phyloP scores from a whole-genome alignment of 2,888 invertebrate genomes.

The Drosophila vallismaia region DNA sequence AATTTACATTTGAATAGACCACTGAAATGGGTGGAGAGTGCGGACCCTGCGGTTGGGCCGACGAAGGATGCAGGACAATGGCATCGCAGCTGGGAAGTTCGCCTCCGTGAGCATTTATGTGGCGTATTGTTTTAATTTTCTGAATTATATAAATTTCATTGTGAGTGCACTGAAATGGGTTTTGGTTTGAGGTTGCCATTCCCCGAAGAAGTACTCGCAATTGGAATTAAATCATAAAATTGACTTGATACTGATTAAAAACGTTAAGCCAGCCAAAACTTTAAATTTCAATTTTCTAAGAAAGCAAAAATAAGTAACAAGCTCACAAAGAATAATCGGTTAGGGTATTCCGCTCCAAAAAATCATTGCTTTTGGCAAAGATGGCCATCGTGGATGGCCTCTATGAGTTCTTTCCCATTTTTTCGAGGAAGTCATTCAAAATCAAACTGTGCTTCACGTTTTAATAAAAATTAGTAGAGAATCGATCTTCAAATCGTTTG shows the following conservation, averaged over 20 bases:
- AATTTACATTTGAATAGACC: constrained; percentile 79
- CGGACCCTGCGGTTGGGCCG: constrained; percentile 19
- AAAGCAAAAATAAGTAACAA: too few species aligned
- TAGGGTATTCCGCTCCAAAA: too few species aligned
- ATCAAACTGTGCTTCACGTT: too few species aligned
- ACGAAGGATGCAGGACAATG: constrained; percentile 69
- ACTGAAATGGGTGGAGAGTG: constrained; percentile 22
- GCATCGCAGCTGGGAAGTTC: constrained; percentile 66
- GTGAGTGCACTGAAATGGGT: constrained; percentile 48
- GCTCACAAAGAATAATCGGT: too few species aligned
- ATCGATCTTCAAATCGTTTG: too few species aligned
- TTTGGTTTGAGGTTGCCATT: constrained; percentile 15
- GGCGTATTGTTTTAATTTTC: constrained; percentile 79
- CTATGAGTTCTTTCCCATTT: too few species aligned
- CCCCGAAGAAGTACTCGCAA: background rate
- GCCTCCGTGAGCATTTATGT: constrained; percentile 73
- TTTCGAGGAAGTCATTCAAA: too few species aligned
- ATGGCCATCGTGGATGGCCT: too few species aligned
- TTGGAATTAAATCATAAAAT: constrained; percentile 2
- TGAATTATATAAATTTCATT: constrained; percentile 52
- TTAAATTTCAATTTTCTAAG: too few species aligned
- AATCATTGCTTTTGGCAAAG: too few species aligned
- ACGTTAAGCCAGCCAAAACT: too few species aligned
- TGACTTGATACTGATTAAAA: constrained; percentile 7
- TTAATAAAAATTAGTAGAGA: too few species aligned